These are phyloP conservation scores for Kryptolebias ocellatus DNA, from an alignment of 2,797 vertebrate species.

Conservation along the genomic window DNA sequence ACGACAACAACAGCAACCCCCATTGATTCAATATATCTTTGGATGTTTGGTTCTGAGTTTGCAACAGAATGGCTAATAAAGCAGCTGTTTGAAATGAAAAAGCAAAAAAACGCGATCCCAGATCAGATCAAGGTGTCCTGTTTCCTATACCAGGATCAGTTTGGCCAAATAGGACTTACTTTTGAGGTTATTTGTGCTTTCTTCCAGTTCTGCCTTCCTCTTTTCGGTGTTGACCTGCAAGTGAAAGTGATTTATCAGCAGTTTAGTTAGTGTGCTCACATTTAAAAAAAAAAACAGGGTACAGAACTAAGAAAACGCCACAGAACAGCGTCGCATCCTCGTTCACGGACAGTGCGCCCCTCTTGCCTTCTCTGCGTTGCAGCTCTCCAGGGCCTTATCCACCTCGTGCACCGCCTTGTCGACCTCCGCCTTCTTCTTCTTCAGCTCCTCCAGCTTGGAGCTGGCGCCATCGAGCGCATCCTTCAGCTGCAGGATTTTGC, in stretches of 20 bases:
- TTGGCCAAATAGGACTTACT: slow-evolving; percentile 49
- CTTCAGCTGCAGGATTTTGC: slow-evolving; percentile 38
- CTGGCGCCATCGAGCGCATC: background rate
- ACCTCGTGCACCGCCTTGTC: rapidly evolving
- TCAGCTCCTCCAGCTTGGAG: slow-evolving; percentile 28
- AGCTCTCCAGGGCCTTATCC: slow-evolving; percentile 42
- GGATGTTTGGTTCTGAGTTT: too few species aligned
- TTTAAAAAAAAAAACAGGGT: background rate
- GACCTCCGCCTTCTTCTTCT: background rate
- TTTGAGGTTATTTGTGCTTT: slow-evolving; percentile 39
- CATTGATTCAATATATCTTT: too few species aligned
- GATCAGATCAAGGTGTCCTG: too few species aligned
- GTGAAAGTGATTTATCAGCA: slow-evolving; percentile 2
- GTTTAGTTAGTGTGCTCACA: background rate
- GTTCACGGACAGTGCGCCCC: too few species aligned
- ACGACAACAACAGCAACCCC: background rate
- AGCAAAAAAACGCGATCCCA: too few species aligned
- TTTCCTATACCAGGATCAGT: too few species aligned
- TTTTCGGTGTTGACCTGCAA: slow-evolving; percentile 47
- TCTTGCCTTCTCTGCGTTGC: slow-evolving; percentile 69
- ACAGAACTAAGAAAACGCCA: too few species aligned
- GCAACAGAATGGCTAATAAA: too few species aligned
- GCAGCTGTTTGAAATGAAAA: too few species aligned
- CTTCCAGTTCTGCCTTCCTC: slow-evolving; percentile 19
- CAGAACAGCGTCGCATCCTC: too few species aligned